Evolutionary conservation across 1,140 invertebrate species (phyloP), one percentile per base, ranked within the genome.

Genomic region (Drosophila azteca): DNA sequence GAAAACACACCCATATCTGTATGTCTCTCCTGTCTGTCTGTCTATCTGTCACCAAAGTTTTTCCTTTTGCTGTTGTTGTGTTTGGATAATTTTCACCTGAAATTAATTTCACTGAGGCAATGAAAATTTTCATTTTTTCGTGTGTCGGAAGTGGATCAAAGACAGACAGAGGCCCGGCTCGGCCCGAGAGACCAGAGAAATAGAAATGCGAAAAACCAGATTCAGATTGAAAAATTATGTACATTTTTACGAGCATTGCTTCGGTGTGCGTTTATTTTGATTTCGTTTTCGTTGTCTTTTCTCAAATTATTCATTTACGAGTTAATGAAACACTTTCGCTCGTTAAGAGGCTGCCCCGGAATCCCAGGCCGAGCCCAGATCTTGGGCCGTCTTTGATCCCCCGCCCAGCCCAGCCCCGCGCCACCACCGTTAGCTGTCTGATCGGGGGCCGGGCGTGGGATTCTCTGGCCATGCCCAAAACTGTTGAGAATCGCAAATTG

Each of bases 241-340:
- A 65, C 71, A 84, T 84, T 84, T 84, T 84, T 65, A 70, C 60
- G 67, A 54, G 60, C 46, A 55, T 71, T 72, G 54, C 45, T 71
- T 69, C 49, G 49, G 67, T 51, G 59, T 65, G 62, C 50, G 50
- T 45, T 63, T 75, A 72, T 57, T 75, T 60, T 81, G 79, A 82
- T 81, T 81, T 77, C 67, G 67, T 65, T 75, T 79, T 73, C 69
- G 68, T 73, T 62, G 66, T 64, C 65, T 72, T 44, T 48, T 31
- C 55, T 31, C 29, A 74, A 82, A 74, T 75, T 66, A 64, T 71
- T 66, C 49, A 79, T 70, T 82, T 68, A 64, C 70, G 53, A 80
- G 67, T 77, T 81, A 81, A 81, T 64, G 72, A 66, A 83, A 83
- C 80, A 83, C 80, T 83, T 83, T 83, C 80, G 76, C 80, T 83